phyloP scores from a whole-genome alignment of 2,888 invertebrate species.

The Aradus depressus region DNA sequence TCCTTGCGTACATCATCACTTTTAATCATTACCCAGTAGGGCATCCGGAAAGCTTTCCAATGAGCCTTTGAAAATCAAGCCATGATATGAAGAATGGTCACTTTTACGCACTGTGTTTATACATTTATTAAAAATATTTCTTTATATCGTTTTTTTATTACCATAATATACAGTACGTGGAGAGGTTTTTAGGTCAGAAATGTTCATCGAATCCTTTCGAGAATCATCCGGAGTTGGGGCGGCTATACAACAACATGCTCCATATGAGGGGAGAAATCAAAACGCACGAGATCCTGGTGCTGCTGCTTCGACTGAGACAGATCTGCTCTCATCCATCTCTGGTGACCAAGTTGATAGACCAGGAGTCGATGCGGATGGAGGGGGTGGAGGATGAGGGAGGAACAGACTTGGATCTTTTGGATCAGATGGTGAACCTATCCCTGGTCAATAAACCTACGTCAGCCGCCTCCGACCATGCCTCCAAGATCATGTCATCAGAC shows the following conservation, averaged over 20 bases:
- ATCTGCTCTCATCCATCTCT: constrained; percentile 81
- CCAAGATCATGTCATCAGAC: constrained; percentile 25
- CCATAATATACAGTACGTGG: too few species aligned
- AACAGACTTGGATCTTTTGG: constrained; percentile 47
- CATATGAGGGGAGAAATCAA: constrained; percentile 38
- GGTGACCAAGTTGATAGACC: constrained; percentile 48
- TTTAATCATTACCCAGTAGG: too few species aligned
- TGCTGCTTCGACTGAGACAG: constrained; percentile 75
- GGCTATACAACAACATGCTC: constrained; percentile 42
- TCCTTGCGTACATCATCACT: too few species aligned
- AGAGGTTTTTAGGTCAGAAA: background rate
- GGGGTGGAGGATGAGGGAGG: constrained; percentile 38
- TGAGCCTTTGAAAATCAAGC: too few species aligned
- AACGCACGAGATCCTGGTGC: constrained; percentile 57
- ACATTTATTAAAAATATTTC: too few species aligned
- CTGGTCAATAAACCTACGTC: constrained; percentile 32
- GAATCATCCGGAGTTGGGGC: constrained; percentile 48
- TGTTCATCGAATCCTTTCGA: constrained; percentile 18
- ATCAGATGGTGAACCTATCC: constrained; percentile 51
- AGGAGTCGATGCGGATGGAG: constrained; percentile 36
- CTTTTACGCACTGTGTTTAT: too few species aligned
- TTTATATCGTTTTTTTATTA: too few species aligned
- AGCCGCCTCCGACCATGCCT: constrained; percentile 39
- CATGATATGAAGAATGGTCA: too few species aligned
- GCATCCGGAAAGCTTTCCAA: too few species aligned